These are phyloP conservation scores for Oeneis ivallda DNA, from an alignment of 2,888 invertebrate genomes.

Conservation along the genomic window DNA sequence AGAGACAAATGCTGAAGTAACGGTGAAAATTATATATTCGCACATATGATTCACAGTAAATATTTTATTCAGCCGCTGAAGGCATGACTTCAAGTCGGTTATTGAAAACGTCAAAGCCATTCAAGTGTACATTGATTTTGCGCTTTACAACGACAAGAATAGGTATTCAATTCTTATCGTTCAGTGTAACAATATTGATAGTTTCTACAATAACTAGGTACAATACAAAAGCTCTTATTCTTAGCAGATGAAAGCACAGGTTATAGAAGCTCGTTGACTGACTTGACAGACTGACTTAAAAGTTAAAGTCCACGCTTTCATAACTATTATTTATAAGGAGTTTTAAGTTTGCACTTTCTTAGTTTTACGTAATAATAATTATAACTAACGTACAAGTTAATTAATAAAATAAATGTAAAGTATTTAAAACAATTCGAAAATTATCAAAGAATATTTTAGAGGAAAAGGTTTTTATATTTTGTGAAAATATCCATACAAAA, in stretches of 20 bases:
- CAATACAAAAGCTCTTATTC: conserved; percentile 75
- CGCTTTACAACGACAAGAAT: conserved; percentile 50
- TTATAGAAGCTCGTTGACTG: conserved; percentile 68
- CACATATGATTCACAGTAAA: conserved; percentile 9
- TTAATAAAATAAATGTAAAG: background rate
- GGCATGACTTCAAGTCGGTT: conserved; percentile 46
- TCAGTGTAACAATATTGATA: conserved; percentile 48
- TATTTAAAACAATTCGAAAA: background rate
- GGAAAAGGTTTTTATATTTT: background rate
- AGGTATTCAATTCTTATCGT: conserved; percentile 44
- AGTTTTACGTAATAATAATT: background rate
- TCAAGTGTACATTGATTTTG: conserved; percentile 48
- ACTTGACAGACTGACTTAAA: conserved; percentile 34
- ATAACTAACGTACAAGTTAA: too few species aligned
- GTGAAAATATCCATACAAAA: background rate
- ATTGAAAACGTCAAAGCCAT: conserved; percentile 44
- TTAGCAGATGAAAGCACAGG: conserved; percentile 66
- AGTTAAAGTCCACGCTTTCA: conserved; percentile 20
- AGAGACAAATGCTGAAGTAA: background rate
- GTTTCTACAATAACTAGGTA: conserved; percentile 63
- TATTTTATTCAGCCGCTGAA: conserved; percentile 28
- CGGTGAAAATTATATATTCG: background rate
- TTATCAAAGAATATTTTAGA: background rate
- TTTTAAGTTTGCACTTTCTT: background rate
- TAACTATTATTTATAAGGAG: background rate